Conservation (phyloP, 2,797 vertebrate genomes). For the Microctenopoma lineatum region DNA sequence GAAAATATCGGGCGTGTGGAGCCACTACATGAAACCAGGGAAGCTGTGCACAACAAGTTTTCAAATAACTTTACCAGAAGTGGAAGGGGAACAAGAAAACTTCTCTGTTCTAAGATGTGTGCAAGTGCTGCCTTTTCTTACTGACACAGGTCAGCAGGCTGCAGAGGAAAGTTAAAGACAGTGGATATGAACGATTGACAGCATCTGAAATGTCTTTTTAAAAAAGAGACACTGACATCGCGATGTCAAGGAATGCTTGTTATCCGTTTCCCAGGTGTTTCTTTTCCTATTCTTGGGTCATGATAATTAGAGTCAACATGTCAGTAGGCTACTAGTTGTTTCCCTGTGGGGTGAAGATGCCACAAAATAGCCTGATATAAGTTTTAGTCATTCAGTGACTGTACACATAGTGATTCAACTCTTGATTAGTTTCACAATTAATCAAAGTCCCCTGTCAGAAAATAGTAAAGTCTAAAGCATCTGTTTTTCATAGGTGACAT, state of each 20-base stretch:
- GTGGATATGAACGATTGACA: constrained; percentile 2
- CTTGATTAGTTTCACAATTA: not conserved
- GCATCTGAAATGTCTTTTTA: not conserved
- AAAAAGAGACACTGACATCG: constrained; percentile 3
- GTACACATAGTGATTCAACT: not conserved
- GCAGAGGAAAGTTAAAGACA: not conserved
- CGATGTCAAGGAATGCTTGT: constrained; percentile 12
- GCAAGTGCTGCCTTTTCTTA: no score
- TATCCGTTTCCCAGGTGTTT: no score
- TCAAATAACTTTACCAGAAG: no score
- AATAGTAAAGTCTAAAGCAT: not conserved
- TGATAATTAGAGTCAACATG: not conserved
- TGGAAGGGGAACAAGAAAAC: no score
- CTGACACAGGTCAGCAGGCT: no score
- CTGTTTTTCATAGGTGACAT: constrained; percentile 23
- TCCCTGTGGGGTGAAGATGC: not conserved
- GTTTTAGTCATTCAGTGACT: not conserved
- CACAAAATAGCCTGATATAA: not conserved
- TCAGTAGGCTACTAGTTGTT: no score
- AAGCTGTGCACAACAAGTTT: no score
- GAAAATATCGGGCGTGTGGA: no score
- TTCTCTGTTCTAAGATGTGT: no score
- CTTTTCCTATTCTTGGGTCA: not conserved
- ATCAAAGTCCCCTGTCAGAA: not conserved
- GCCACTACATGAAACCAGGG: no score